Evolutionary conservation across 2,888 invertebrate genomes (phyloP), one percentile per base, ranked within the genome.

Genomic region (Glaucopsyche alexis): DNA sequence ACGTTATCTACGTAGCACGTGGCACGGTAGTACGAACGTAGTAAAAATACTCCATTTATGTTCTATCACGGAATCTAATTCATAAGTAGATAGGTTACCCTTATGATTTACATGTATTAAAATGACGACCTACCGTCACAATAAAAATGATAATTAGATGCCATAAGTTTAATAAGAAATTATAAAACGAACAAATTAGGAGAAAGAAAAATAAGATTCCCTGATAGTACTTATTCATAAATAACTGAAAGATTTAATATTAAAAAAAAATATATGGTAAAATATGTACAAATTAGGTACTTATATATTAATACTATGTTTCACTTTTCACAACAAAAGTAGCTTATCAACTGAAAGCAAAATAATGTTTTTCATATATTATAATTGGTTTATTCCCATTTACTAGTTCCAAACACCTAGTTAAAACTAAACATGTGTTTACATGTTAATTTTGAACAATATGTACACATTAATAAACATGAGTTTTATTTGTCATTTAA

Each of bases 401-500:
- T 29, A 29, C 29, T 29, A 29, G 29, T 29, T 29, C 29, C 29
- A 29, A 60, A 60, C 29, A 7, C 29, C 29, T 60, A 38, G 13
- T 13, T 42, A 16, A 60, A 16, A 45, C 0, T 14, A 42, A 66
- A n/a, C 16, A 66, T 42, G n/a, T 42, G 55, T 60, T 19, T 19
- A 29, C 11, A 60, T 60, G 11, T 60, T 55, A 55, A 67, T 16
- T n/a, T n/a, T n/a, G n/a, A n/a, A n/a, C n/a, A n/a, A n/a, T n/a
- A n/a, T 42, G 11, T 13, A 16, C 5, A 16, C 67, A 45, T 45
- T 42, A 42, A 45, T 16, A 45, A 67, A 45, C 11, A 47, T 40
- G 40, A 52, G 49, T 42, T 45, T 55, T 67, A 72, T 72, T 69
- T 69, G 72, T 66, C 66, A 49, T 67, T 52, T 5, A 45, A 66